Conservation (phyloP, 1,140 invertebrate genomes). For the Nomia melanderi region DNA sequence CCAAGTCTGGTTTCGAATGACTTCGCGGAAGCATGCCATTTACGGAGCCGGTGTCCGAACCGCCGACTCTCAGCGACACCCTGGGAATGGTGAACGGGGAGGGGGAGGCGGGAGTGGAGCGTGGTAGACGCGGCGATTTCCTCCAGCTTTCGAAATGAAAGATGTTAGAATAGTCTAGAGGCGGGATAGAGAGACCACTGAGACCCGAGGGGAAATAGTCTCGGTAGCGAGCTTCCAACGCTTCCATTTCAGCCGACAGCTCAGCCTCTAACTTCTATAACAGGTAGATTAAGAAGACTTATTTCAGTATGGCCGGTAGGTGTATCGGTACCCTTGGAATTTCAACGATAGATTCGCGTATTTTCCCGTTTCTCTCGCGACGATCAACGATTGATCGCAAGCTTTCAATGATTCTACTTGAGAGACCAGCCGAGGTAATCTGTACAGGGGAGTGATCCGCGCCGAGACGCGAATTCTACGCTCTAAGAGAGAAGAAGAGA, state of each 20-base stretch:
- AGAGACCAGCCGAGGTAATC: too few species aligned
- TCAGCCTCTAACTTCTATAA: slow-evolving; percentile 79
- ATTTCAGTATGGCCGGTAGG: slow-evolving; percentile 53
- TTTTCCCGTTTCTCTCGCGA: too few species aligned
- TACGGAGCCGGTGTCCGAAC: slow-evolving; percentile 71
- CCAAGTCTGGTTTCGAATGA: slow-evolving; percentile 65
- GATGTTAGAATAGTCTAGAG: slow-evolving; percentile 69
- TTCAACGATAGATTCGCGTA: slow-evolving; percentile 6
- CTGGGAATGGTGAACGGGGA: slow-evolving; percentile 76
- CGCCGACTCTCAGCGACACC: slow-evolving; percentile 70
- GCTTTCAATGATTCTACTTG: too few species aligned
- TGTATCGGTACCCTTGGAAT: not conserved
- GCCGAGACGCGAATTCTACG: not conserved
- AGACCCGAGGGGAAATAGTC: slow-evolving; percentile 75
- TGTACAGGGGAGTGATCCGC: too few species aligned
- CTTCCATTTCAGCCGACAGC: slow-evolving; percentile 76
- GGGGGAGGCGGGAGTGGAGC: slow-evolving; percentile 72
- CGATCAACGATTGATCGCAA: too few species aligned
- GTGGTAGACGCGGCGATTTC: slow-evolving; percentile 64
- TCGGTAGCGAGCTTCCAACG: slow-evolving; percentile 76
- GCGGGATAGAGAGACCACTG: slow-evolving; percentile 73
- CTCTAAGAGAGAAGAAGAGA: not conserved
- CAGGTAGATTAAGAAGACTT: slow-evolving; percentile 70
- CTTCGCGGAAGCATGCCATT: slow-evolving; percentile 72
- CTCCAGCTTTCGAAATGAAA: slow-evolving; percentile 68